Base-by-base conservation (phyloP, 2,888 invertebrate genomes). In the Drosophila prolongata region DNA sequence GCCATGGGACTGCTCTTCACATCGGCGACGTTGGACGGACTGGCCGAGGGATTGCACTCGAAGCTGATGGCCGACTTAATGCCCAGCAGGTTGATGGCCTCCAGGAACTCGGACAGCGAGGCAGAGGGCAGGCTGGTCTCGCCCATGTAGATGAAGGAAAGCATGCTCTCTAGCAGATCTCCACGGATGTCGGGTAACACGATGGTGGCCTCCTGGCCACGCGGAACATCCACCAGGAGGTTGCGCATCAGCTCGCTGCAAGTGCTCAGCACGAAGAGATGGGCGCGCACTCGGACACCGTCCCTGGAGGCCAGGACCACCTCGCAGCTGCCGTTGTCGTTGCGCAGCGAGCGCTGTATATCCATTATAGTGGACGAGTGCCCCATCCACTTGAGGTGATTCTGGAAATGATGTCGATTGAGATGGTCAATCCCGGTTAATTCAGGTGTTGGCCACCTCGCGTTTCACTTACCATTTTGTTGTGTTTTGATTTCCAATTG, bases 21-120 rank as follows among this genome's bases (percentile, higher is more conserved):
- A 71, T 75, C 77, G 2, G 68, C 30, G 5, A 37, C 30, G 30
- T 24, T 65, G 14, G 80, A 46, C 11, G 46, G 24, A 10, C 40
- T 42, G 10, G 61, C 47, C 6, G 80, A 67, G 5, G 90, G 84
- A 64, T 87, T 91, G 35, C 92, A 91, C 72, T 92, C 92, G 55
- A 92, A 92, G 56, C 92, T 92, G 5, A 92, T 92, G 2, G 91
- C 91, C n/a, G 91, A 91, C 37, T 92, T 92, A 2, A 92, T 92
- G 30, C 92, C 92, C 56, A 92, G 68, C 1, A 92, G 79, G 61
- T 91, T 92, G 9, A 92, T 92, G 8, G 91, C 90, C 54, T 92
- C 92, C 11, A 92, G 76, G 47, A 92, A 92, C 40, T 92, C 92
- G 0, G 92, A 89, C 2, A 92, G 79, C 72, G 91, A 84, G 1